Conservation (phyloP, 2,888 invertebrate genomes). For the Anaspis maculata region DNA sequence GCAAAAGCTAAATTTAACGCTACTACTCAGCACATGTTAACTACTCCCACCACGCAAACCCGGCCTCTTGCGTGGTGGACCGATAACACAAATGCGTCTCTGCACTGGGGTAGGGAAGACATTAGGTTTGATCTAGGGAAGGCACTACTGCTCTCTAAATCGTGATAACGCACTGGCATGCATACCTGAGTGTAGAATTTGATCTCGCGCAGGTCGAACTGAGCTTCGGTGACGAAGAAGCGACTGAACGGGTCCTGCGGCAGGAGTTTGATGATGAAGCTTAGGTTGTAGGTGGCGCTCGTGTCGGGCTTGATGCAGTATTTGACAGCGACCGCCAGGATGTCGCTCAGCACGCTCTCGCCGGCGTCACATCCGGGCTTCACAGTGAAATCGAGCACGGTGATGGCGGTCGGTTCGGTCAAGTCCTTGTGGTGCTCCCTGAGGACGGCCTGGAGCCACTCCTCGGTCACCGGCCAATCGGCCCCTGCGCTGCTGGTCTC, state of each 20-base stretch:
- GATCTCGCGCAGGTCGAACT: conserved; percentile 74
- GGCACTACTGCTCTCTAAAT: too few species aligned
- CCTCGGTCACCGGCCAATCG: conserved; percentile 49
- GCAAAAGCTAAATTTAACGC: too few species aligned
- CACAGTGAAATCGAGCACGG: conserved; percentile 46
- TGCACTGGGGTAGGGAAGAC: too few species aligned
- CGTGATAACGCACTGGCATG: too few species aligned
- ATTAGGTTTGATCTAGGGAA: too few species aligned
- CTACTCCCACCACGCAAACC: too few species aligned
- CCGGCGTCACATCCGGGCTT: conserved; percentile 55
- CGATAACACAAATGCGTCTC: too few species aligned
- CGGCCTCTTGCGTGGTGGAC: too few species aligned
- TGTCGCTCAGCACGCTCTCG: conserved; percentile 68
- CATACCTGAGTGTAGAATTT: conserved; percentile 72
- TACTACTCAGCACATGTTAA: too few species aligned
- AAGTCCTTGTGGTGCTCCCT: conserved; percentile 43
- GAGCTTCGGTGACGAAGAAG: conserved; percentile 73
- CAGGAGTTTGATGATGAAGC: conserved; percentile 65
- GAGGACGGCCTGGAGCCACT: conserved; percentile 49
- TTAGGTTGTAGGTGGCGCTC: conserved; percentile 32
- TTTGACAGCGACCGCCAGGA: conserved; percentile 64
- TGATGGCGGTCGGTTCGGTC: conserved; percentile 31
- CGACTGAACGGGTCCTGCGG: conserved; percentile 73
- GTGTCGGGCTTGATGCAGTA: conserved; percentile 45
- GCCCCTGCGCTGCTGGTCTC: conserved; percentile 42